Evolutionary conservation across 2,888 invertebrate species (phyloP).

Genomic region (Aleiodes alternator): DNA sequence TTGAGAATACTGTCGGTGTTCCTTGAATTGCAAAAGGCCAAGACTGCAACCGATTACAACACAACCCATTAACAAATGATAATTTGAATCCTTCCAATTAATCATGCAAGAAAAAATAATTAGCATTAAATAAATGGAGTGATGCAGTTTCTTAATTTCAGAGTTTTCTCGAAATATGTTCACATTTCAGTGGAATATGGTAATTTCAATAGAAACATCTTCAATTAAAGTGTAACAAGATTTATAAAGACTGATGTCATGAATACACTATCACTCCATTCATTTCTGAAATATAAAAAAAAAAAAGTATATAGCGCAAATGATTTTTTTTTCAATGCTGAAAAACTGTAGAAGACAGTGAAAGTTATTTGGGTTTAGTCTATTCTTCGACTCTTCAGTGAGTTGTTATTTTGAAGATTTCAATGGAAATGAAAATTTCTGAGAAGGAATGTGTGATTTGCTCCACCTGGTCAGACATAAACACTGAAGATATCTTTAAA

Average conservation of each 20-base stretch:
- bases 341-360: slow-evolving; percentile 8
- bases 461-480: slow-evolving; percentile 70
- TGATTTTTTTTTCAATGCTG: background rate
- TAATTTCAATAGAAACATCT: too few species aligned
- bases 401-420: slow-evolving; percentile 52
- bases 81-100: background rate
- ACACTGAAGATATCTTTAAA: slow-evolving; percentile 60
- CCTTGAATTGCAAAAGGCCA: slow-evolving; percentile 88
- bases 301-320: too few species aligned
- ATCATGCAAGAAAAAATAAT: background rate
- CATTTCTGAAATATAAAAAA: too few species aligned
- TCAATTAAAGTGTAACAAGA: too few species aligned
- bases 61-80: background rate
- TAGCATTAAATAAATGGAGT: too few species aligned
- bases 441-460: slow-evolving; percentile 61
- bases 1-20: slow-evolving; percentile 61
- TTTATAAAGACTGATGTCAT: background rate
- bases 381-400: background rate
- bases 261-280: background rate
- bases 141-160: too few species aligned
- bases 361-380: slow-evolving; percentile 18
- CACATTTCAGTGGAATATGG: too few species aligned
- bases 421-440: slow-evolving; percentile 55
- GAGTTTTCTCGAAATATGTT: slow-evolving; percentile 7
- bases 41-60: slow-evolving; percentile 78